Conservation (phyloP, 2,888 invertebrate genomes). For the Augochlorella aurata region DNA sequence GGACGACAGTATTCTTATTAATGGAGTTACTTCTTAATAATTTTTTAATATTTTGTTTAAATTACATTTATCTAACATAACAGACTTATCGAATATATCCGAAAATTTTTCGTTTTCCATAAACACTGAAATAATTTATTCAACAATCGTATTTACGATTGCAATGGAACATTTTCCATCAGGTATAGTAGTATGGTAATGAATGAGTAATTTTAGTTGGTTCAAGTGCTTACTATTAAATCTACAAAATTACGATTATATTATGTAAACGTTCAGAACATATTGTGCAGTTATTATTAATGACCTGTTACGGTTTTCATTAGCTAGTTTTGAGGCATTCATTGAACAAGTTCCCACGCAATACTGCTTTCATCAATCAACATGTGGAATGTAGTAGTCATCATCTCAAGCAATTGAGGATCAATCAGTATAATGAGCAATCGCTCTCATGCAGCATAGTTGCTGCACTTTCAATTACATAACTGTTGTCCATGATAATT, state of each 20-base stretch:
- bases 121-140: no score
- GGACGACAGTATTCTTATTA: no score
- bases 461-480: background rate
- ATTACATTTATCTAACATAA: no score
- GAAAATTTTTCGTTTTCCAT: no score
- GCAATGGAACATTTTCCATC: no score
- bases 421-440: slow-evolving; percentile 1
- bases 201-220: no score
- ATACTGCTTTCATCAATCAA: background rate
- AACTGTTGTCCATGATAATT: background rate
- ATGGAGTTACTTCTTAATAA: no score
- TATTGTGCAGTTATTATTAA: background rate
- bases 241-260: background rate
- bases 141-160: no score
- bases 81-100: no score
- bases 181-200: no score
- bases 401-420: background rate
- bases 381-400: background rate
- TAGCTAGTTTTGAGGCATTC: background rate
- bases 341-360: background rate
- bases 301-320: background rate
- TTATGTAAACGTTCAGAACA: background rate
- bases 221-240: background rate
- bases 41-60: no score
- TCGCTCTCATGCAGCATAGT: background rate